Conservation (phyloP, 2,888 invertebrate genomes). For the Plebejus melissa region DNA sequence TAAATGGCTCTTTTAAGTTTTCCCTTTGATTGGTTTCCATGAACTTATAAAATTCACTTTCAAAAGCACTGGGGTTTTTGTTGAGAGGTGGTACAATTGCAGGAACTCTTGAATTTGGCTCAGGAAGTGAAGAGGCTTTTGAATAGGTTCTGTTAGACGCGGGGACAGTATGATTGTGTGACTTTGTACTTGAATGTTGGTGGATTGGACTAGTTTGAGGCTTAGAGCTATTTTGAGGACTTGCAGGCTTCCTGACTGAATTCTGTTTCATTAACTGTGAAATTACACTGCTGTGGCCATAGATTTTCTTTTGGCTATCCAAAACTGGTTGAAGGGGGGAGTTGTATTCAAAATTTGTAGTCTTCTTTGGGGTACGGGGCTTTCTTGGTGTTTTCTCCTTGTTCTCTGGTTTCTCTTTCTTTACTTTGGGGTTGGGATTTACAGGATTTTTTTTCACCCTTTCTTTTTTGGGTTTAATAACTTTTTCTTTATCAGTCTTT, state of each 20-base stretch:
- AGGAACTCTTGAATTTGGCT: slow-evolving; percentile 48
- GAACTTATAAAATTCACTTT: slow-evolving; percentile 66
- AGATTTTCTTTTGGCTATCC: slow-evolving; percentile 42
- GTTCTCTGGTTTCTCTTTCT: slow-evolving; percentile 42
- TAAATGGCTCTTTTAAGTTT: slow-evolving; percentile 33
- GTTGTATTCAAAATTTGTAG: slow-evolving; percentile 43
- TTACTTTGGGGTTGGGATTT: slow-evolving; percentile 41
- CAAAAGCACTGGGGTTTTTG: slow-evolving; percentile 66
- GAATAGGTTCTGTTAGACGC: slow-evolving; percentile 35
- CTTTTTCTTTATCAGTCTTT: slow-evolving; percentile 45
- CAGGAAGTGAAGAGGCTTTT: slow-evolving; percentile 41
- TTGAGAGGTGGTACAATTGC: slow-evolving; percentile 54
- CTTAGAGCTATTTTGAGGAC: not conserved
- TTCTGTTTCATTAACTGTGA: not conserved
- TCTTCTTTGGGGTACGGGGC: slow-evolving; percentile 56
- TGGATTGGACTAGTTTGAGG: not conserved
- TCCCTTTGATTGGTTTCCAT: slow-evolving; percentile 43
- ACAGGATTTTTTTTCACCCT: slow-evolving; percentile 40
- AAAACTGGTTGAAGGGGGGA: slow-evolving; percentile 57
- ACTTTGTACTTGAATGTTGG: slow-evolving; percentile 24
- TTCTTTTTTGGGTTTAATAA: slow-evolving; percentile 46
- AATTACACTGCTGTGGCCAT: slow-evolving; percentile 32
- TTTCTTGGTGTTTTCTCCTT: slow-evolving; percentile 61
- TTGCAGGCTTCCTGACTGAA: slow-evolving; percentile 3
- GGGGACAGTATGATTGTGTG: slow-evolving; percentile 33